Conservation (phyloP, 2,888 invertebrate species). For the Erannis defoliaria region DNA sequence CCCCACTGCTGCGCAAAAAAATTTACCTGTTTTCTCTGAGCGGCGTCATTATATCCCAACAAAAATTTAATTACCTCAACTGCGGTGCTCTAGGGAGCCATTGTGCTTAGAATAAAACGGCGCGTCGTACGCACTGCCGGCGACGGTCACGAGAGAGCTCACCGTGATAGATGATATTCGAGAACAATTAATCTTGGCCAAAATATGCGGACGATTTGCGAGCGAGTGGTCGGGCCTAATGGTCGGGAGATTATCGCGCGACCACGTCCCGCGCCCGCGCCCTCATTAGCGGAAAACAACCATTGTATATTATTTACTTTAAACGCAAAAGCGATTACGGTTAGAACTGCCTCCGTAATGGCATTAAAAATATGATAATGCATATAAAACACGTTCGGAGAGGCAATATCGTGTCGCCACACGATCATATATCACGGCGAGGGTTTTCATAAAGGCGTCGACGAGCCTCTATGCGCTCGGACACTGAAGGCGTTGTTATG, state of each 20-base stretch:
- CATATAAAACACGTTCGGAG: constrained; percentile 67
- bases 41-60: constrained; percentile 64
- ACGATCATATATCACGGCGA: constrained; percentile 77
- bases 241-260: constrained; percentile 82
- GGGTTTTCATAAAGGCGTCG: constrained; percentile 80
- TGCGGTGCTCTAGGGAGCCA: constrained; percentile 68
- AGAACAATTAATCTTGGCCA: constrained; percentile 86
- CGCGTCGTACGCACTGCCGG: constrained; percentile 82
- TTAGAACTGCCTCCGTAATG: constrained; percentile 37
- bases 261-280: constrained; percentile 67
- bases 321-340: constrained; percentile 40
- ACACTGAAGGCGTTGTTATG: constrained; percentile 84
- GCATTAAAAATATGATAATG: constrained; percentile 63
- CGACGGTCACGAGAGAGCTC: constrained; percentile 83
- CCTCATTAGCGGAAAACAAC: constrained; percentile 78
- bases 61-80: constrained; percentile 78
- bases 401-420: constrained; percentile 79
- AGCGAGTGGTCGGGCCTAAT: constrained; percentile 85
- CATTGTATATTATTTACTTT: constrained; percentile 55
- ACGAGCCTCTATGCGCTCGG: constrained; percentile 67
- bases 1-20: constrained; percentile 49
- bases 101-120: constrained; percentile 83
- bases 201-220: constrained; percentile 87
- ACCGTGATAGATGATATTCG: constrained; percentile 86
- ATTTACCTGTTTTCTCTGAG: constrained; percentile 52